These are phyloP conservation scores for Brachirus orientalis DNA, from an alignment of 2,113 vertebrate genomes.

Conservation along the genomic window DNA sequence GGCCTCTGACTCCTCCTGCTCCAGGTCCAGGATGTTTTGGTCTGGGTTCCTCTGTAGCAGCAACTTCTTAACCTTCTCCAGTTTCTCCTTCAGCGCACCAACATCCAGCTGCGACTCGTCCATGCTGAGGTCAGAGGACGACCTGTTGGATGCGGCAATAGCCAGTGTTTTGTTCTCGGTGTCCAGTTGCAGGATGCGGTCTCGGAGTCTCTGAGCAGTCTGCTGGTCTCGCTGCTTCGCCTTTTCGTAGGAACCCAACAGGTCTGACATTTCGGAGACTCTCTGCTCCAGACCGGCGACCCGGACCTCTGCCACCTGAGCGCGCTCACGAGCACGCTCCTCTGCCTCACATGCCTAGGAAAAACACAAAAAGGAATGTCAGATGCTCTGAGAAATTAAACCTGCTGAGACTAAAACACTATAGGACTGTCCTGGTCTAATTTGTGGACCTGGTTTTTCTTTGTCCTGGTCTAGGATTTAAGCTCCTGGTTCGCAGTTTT, in stretches of 20 bases:
- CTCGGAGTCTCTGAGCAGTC: constrained; percentile 86
- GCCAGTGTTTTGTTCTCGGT: constrained; percentile 93
- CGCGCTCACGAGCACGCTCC: constrained; percentile 84
- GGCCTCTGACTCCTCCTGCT: constrained; percentile 54
- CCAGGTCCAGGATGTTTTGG: constrained; percentile 79
- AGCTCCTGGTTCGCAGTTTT: too few relatives aligned
- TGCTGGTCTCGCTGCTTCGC: constrained; percentile 89
- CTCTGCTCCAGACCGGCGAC: constrained; percentile 88
- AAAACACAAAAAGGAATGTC: neutral
- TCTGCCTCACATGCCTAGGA: constrained; percentile 84
- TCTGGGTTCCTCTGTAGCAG: constrained; percentile 79
- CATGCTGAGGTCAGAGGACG: constrained; percentile 58
- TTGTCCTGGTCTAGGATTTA: too few relatives aligned
- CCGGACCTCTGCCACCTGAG: constrained; percentile 86
- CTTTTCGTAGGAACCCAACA: constrained; percentile 89
- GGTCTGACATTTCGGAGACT: constrained; percentile 87
- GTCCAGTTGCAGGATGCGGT: constrained; percentile 90
- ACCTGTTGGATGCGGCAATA: constrained; percentile 81
- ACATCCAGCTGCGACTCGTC: constrained; percentile 87
- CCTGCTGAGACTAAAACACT: neutral
- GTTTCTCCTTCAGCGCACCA: constrained; percentile 82
- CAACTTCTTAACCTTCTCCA: constrained; percentile 88
- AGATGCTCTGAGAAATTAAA: neutral
- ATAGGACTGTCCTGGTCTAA: too few relatives aligned
- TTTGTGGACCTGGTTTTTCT: too few relatives aligned